phyloP scores from a whole-genome alignment of 2,113 vertebrate species.

The Ivindomyrus marchei region DNA sequence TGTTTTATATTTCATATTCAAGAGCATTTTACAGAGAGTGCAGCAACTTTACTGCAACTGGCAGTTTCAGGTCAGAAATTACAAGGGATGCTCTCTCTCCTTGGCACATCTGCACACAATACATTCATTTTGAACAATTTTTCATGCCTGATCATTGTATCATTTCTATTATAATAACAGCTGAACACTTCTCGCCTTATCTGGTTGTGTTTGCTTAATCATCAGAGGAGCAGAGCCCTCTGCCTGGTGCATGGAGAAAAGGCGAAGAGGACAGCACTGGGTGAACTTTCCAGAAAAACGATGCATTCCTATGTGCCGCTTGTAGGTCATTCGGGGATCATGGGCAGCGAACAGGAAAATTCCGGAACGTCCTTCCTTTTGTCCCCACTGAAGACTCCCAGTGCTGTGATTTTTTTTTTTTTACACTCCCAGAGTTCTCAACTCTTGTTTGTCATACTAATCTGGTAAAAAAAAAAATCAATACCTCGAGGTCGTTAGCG shows the following conservation, averaged over 20 bases:
- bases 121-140: background rate
- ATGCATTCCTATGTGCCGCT: background rate
- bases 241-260: background rate
- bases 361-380: background rate
- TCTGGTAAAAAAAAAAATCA: constrained; percentile 7
- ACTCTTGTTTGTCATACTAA: background rate
- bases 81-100: background rate
- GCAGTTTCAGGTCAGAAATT: background rate
- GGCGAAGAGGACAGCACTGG: background rate
- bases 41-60: background rate
- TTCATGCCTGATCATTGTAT: background rate
- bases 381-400: background rate
- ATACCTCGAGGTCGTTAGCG: background rate
- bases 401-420: background rate
- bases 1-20: background rate
- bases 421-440: background rate
- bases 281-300: background rate
- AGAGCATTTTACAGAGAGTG: background rate
- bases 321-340: background rate
- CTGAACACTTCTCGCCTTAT: background rate
- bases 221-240: background rate
- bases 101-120: background rate
- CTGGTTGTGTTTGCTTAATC: background rate
- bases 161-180: background rate
- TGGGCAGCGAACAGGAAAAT: background rate